phyloP scores from a whole-genome alignment of 2,888 invertebrate species.

The Shargacucullia verbasci region DNA sequence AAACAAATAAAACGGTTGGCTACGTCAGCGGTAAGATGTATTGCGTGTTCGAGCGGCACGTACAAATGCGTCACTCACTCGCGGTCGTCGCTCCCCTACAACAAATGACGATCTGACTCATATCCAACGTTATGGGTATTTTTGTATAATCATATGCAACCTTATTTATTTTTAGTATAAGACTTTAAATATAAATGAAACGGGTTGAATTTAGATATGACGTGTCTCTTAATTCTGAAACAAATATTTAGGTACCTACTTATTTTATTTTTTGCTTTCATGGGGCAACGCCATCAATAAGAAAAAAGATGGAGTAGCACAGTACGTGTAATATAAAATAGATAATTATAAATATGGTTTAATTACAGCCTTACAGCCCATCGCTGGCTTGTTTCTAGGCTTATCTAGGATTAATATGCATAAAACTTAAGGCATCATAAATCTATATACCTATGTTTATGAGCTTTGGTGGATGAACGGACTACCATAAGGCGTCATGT shows the following conservation, averaged over 20 bases:
- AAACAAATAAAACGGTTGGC: constrained; percentile 52
- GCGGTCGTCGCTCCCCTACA: constrained; percentile 83
- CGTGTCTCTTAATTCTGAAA: neutral
- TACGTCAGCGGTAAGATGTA: constrained; percentile 54
- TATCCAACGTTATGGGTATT: constrained; percentile 71
- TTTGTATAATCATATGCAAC: constrained; percentile 42
- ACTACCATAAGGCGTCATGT: no score
- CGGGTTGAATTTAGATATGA: neutral
- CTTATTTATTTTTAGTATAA: constrained; percentile 35
- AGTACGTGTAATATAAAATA: no score
- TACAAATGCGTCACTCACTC: constrained; percentile 67
- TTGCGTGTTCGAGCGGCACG: constrained; percentile 58
- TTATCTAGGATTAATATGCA: constrained; percentile 17
- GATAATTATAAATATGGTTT: no score
- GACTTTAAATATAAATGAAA: constrained; percentile 19
- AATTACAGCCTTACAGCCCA: no score
- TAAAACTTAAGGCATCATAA: constrained; percentile 1
- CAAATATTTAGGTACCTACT: neutral
- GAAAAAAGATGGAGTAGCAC: neutral
- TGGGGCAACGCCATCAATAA: no score
- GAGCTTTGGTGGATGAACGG: no score
- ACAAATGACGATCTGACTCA: constrained; percentile 79
- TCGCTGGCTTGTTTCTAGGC: constrained; percentile 4
- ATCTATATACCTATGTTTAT: no score
- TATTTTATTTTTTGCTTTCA: no score